Evolutionary conservation across 1,140 invertebrate species (phyloP), one percentile per base, ranked within the genome.

Genomic region (Drosophila takahashii): DNA sequence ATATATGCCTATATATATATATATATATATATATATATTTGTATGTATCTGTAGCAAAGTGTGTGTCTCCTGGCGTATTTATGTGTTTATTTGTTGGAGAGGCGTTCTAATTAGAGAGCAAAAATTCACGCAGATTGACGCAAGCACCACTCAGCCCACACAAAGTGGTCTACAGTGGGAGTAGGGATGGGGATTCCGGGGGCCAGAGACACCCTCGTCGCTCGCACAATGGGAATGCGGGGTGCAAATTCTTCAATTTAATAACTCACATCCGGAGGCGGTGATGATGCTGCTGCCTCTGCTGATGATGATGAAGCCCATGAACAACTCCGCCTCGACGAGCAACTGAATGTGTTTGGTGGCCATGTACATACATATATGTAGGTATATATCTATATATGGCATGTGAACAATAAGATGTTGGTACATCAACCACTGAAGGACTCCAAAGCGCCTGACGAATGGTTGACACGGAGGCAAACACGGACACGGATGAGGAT

Each of bases 181-280:
- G 29, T 15, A 4, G 18, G 9, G 36, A 27, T 16, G 41, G 29
- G 15, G 29, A 6, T 9, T 54, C 10, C 29, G 26, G 34, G 62
- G 62, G 18, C 42, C 13, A 44, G 41, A 45, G 60, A 67, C 50
- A 71, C 32, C 34, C 29, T 29, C 26, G 6, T 1, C 15, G 36
- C 16, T 22, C 22, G 39, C 22, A 72, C 39, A 58, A 74, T 74
- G 52, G 52, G 48, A 75, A 69, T 61, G 67, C 65, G 67, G 77
- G 79, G 83, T 67, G 83, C 79, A 86, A 86, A 86, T 86, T 86
- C 83, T 87, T 86, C 83, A 86, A 86, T 86, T 86, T 87, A 86
- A 86, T 86, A 86, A 86, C 83, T 83, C 76, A 73, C 79, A 81
- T 87, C 79, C 75, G 83, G 59, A 79, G 83, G 83, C 79, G 69